phyloP scores from a whole-genome alignment of 2,797 vertebrate species.

The Sebastes steindachneri region DNA sequence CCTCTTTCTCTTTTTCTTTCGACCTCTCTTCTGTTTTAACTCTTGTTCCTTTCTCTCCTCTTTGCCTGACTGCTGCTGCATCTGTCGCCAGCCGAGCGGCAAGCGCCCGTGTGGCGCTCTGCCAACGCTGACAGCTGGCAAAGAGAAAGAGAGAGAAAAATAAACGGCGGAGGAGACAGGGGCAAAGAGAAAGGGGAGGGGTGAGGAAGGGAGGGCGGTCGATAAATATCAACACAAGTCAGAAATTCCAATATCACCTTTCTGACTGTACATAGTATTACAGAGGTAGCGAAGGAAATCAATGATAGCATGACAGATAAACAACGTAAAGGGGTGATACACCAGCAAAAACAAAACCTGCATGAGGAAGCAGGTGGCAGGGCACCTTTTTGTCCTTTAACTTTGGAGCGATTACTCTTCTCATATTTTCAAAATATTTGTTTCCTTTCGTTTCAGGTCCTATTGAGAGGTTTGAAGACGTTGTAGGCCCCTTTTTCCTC shows the following conservation, averaged over 20 bases:
- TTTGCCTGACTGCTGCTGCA: conserved; percentile 63
- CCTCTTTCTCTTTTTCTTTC: not conserved
- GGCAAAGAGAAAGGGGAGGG: conserved; percentile 20
- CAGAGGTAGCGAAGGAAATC: conserved; percentile 47
- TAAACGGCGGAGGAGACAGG: conserved; percentile 48
- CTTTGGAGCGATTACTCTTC: not conserved
- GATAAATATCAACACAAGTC: conserved; percentile 64
- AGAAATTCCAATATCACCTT: conserved; percentile 66
- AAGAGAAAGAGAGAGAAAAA: conserved; percentile 64
- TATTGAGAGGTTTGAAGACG: not conserved
- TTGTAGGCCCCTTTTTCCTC: not conserved
- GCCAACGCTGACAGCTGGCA: conserved; percentile 82
- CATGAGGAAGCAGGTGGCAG: not conserved
- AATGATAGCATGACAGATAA: conserved; percentile 38
- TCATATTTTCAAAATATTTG: conserved; percentile 4
- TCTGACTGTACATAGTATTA: conserved; percentile 31
- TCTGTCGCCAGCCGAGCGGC: conserved; percentile 72
- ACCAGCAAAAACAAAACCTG: not conserved
- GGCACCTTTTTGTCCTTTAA: conserved; percentile 27
- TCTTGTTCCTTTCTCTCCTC: conserved; percentile 40
- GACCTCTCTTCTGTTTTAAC: conserved; percentile 22
- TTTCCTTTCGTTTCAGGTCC: not conserved
- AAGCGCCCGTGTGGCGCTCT: conserved; percentile 62
- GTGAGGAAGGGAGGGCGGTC: not conserved
- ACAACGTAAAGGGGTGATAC: conserved; percentile 23